Conservation (phyloP, 2,113 vertebrate species). For the Upupa epops region DNA sequence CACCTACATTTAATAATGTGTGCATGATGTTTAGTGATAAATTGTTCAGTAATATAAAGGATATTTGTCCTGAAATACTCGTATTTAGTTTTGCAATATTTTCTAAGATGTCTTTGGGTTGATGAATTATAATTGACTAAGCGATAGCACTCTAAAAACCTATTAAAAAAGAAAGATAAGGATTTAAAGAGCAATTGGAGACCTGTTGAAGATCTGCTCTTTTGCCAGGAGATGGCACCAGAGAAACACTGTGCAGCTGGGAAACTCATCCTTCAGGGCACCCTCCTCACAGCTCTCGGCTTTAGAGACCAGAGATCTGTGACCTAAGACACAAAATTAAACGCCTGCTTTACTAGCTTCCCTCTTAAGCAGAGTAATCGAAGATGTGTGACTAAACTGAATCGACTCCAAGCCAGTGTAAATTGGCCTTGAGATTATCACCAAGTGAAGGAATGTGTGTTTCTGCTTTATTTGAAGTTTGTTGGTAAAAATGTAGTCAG, state of each 20-base stretch:
- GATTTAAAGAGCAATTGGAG: neutral
- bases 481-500: neutral
- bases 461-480: neutral
- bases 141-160: neutral
- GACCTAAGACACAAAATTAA: neutral
- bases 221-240: conserved; percentile 74
- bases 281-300: accelerated
- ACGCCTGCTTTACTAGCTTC: neutral
- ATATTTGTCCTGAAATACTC: neutral
- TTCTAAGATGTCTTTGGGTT: neutral
- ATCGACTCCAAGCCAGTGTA: neutral
- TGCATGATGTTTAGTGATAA: neutral
- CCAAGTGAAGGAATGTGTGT: neutral
- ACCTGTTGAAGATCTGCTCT: neutral
- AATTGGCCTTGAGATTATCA: neutral
- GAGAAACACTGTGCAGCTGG: neutral
- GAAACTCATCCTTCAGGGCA: neutral
- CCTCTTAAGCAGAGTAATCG: neutral
- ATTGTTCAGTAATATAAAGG: neutral
- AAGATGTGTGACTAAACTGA: neutral
- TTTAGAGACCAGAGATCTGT: neutral
- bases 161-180: neutral
- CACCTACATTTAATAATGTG: neutral
- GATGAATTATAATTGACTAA: neutral
- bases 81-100: neutral